These are phyloP conservation scores for Cyanocitta stelleri DNA, from an alignment of 2,113 vertebrate species.

Conservation along the genomic window DNA sequence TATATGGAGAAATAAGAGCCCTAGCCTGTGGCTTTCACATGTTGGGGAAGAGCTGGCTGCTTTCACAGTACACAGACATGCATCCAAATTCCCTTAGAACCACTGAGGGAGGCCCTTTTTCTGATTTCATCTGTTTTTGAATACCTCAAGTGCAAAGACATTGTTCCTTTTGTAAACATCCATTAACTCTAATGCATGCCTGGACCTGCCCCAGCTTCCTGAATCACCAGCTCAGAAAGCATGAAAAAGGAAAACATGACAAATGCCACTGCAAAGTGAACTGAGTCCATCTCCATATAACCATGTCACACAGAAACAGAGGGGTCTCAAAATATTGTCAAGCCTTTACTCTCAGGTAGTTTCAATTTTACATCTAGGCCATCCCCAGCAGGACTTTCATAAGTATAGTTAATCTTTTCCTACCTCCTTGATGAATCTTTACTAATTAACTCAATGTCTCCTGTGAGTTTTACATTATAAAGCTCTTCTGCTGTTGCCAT, in stretches of 20 bases:
- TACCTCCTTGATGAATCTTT: background rate
- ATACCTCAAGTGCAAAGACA: slow-evolving; percentile 28
- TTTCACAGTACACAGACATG: background rate
- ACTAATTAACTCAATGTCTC: background rate
- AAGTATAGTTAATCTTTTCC: background rate
- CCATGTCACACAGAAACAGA: background rate
- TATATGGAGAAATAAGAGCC: background rate
- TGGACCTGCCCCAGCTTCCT: slow-evolving; percentile 13
- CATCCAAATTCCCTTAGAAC: background rate
- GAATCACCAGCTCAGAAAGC: background rate
- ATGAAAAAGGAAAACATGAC: background rate
- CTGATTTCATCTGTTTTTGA: background rate
- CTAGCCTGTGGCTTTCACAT: background rate
- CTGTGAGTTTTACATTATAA: background rate
- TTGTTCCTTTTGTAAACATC: slow-evolving; percentile 29
- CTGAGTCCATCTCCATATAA: background rate
- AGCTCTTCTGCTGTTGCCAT: background rate
- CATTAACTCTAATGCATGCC: slow-evolving; percentile 22
- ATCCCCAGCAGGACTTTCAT: background rate
- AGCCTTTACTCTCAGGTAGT: background rate
- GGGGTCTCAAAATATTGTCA: background rate
- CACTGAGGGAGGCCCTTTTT: background rate
- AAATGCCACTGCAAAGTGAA: background rate
- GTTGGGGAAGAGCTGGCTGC: background rate
- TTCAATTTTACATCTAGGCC: background rate